Evolutionary conservation across 2,888 invertebrate genomes (phyloP), one percentile per base, ranked within the genome.

Genomic region (Cylloceria caligata): DNA sequence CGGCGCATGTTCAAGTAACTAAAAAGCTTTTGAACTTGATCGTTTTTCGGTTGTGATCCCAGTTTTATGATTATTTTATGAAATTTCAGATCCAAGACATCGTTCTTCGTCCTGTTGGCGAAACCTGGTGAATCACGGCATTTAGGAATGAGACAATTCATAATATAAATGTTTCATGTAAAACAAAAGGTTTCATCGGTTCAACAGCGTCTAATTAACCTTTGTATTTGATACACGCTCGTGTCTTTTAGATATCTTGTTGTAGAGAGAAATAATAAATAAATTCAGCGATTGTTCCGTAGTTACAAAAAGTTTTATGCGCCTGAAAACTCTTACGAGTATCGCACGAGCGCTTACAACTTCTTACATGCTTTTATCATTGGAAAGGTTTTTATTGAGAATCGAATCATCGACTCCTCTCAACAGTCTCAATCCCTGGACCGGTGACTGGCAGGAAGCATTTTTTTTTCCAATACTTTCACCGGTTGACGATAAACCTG

Each of bases 1-100:
- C 96, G 2, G 93, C 95, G 0, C 93, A 94, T 85, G 95, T 95
- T 13, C 94, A 94, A 92, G 94, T 95, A 88, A 90, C 83, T 72
- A 57, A 60, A 3, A 2, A 0, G 1, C 39, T 47, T 42, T 27
- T 62, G n/a, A 57, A 45, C 19, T 49, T 49, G 0, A 49, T 19
- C 7, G 19, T 30, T 19, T 45, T 7, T 27, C 7, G 0, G 4
- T 11, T 16, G 16, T 24, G 19, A 39, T 47, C 13, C 24, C 30
- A 19, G 16, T 19, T 60, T 71, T 27, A 27, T 24, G 3, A 21
- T 30, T 11, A 0, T 55, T 13, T 2, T 39, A 9, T 42, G 3
- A 39, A 49, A 72, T 71, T 81, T 36, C 60, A 90, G 90, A 85
- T 90, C 3, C 89, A 90, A 68, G 90, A 90, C 64, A 86, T 90